Conservation (phyloP, 2,888 invertebrate genomes). For the Tinea pellionella region DNA sequence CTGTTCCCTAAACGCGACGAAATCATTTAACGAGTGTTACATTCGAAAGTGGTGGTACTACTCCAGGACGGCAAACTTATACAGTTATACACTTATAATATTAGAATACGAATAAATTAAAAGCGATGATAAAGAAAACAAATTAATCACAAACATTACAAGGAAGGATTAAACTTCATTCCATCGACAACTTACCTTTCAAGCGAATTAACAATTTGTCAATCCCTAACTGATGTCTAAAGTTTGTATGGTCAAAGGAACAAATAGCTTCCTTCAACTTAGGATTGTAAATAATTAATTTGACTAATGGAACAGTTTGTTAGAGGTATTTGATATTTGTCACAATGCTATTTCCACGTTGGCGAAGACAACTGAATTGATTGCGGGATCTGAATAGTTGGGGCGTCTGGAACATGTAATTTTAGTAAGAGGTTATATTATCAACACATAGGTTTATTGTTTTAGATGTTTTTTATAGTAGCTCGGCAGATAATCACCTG, state of each 20-base stretch:
- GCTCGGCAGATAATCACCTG: no score
- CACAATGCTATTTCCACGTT: slow-evolving; percentile 25
- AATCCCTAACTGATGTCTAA: background rate
- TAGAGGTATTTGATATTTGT: slow-evolving; percentile 48
- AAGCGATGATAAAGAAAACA: no score
- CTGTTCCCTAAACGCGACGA: no score
- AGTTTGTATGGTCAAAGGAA: slow-evolving; percentile 48
- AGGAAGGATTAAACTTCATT: background rate
- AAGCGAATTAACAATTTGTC: slow-evolving; percentile 9
- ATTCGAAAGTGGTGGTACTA: no score
- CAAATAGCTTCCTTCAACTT: slow-evolving; percentile 39
- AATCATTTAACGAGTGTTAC: no score
- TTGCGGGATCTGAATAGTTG: slow-evolving; percentile 23
- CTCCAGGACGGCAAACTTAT: no score
- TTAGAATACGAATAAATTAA: no score
- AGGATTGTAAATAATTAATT: slow-evolving; percentile 64
- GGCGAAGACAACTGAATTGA: slow-evolving; percentile 27
- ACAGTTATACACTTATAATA: no score
- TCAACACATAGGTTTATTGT: no score
- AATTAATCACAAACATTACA: no score
- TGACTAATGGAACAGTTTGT: slow-evolving; percentile 62
- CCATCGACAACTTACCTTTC: slow-evolving; percentile 13
- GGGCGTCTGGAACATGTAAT: slow-evolving; percentile 19
- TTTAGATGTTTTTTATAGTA: no score
- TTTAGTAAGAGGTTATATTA: background rate